Conservation (phyloP, 2,797 vertebrate genomes). For the Labeo calbasu region DNA sequence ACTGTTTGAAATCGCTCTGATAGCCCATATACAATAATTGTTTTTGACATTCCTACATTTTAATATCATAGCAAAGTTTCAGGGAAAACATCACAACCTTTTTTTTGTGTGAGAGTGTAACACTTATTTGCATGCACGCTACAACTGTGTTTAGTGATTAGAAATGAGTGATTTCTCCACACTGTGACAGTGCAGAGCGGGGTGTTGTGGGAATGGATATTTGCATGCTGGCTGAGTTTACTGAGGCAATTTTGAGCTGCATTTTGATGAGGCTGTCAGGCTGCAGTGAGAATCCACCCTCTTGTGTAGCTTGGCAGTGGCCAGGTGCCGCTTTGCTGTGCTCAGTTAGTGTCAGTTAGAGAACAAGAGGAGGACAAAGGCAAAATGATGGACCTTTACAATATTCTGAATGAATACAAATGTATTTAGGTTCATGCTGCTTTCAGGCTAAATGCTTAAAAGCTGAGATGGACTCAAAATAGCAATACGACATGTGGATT, state of each 20-base stretch:
- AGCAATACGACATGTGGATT: not conserved
- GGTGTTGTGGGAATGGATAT: conserved; percentile 34
- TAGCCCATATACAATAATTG: not conserved
- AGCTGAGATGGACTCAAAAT: not conserved
- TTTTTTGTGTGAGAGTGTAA: not conserved
- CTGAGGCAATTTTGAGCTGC: conserved; percentile 29
- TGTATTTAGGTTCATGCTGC: not conserved
- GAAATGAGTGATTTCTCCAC: conserved; percentile 36
- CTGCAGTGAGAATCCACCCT: conserved; percentile 1
- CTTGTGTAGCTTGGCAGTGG: conserved; percentile 15
- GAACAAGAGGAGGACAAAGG: conserved; percentile 13
- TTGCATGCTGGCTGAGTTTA: conserved; percentile 42
- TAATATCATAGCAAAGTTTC: conserved; percentile 9
- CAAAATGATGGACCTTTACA: conserved; percentile 8
- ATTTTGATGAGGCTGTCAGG: conserved; percentile 54
- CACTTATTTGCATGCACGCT: conserved; percentile 23
- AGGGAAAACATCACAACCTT: not conserved
- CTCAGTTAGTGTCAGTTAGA: conserved; percentile 30
- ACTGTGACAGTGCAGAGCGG: conserved; percentile 23
- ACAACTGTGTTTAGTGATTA: conserved; percentile 30
- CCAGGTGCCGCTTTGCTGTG: conserved; percentile 36
- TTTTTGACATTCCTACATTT: conserved; percentile 10
- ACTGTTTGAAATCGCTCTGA: not conserved
- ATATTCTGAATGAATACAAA: conserved; percentile 21
- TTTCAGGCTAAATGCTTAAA: not conserved